A percentile compares a stretch with the other conserved stretches of the same genome.
These are phyloP conservation scores for Mylabris sibirica DNA, from an alignment of 2,888 invertebrate genomes.

Conservation along the genomic window DNA sequence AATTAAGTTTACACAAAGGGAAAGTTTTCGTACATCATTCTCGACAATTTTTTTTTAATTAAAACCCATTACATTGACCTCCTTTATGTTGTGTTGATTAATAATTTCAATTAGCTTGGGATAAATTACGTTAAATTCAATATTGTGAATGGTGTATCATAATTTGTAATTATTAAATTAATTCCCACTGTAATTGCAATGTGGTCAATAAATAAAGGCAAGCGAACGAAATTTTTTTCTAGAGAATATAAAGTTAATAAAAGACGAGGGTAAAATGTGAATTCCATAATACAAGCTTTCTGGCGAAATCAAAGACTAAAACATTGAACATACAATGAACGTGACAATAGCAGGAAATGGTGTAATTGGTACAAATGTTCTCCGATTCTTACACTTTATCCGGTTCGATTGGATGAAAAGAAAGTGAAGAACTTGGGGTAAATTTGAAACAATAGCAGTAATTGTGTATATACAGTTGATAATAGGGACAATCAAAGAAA, in stretches of 20 bases:
- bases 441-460: background rate
- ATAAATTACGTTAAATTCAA: background rate
- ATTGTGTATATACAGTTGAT: background rate
- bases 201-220: no score
- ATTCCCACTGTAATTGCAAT: background rate
- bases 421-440: background rate
- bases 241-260: no score
- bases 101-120: background rate
- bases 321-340: background rate
- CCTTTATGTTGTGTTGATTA: background rate
- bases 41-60: background rate
- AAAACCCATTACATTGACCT: background rate
- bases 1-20: background rate
- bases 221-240: no score
- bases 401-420: background rate
- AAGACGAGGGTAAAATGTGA: background rate
- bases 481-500: background rate
- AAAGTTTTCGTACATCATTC: background rate
- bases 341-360: background rate
- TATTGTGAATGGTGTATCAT: background rate
- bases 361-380: slow-evolving; percentile 3
- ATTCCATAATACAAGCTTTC: background rate
- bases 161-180: background rate
- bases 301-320: background rate
- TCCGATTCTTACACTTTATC: background rate